These are phyloP conservation scores for Anagyrus pseudococci DNA, from an alignment of 2,888 invertebrate species.

Conservation along the genomic window DNA sequence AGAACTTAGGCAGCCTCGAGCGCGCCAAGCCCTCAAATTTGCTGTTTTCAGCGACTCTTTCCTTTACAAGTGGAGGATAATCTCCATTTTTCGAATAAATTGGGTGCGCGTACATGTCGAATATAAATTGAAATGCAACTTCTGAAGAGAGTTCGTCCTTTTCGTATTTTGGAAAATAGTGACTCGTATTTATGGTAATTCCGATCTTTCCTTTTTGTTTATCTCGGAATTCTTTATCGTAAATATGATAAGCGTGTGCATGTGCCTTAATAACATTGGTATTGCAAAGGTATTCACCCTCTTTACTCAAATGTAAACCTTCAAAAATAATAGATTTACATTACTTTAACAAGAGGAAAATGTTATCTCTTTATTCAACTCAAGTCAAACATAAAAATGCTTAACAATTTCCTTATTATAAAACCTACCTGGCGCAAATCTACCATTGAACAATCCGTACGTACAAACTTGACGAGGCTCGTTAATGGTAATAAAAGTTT, in stretches of 20 bases:
- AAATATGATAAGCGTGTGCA: conserved; percentile 72
- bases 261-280: conserved; percentile 79
- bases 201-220: conserved; percentile 64
- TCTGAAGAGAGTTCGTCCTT: conserved; percentile 25
- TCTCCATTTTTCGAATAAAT: conserved; percentile 61
- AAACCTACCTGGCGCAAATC: conserved; percentile 3
- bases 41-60: conserved; percentile 58
- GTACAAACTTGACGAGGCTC: conserved; percentile 71
- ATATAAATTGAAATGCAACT: conserved; percentile 53
- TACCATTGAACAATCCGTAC: conserved; percentile 61
- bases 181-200: conserved; percentile 22
- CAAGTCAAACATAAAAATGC: too few relatives aligned
- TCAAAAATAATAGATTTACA: background rate
- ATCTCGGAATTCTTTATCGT: conserved; percentile 67
- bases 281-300: conserved; percentile 68
- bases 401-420: too few relatives aligned
- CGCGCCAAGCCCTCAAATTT: conserved; percentile 54
- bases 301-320: conserved; percentile 59
- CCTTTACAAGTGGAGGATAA: conserved; percentile 62
- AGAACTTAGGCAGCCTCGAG: conserved; percentile 62
- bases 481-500: conserved; percentile 78
- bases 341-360: too few relatives aligned
- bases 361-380: too few relatives aligned
- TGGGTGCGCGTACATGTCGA: conserved; percentile 62
- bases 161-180: conserved; percentile 27